These are phyloP conservation scores for Ammodytes marinus DNA, from an alignment of 2,113 vertebrate species.

Conservation along the genomic window DNA sequence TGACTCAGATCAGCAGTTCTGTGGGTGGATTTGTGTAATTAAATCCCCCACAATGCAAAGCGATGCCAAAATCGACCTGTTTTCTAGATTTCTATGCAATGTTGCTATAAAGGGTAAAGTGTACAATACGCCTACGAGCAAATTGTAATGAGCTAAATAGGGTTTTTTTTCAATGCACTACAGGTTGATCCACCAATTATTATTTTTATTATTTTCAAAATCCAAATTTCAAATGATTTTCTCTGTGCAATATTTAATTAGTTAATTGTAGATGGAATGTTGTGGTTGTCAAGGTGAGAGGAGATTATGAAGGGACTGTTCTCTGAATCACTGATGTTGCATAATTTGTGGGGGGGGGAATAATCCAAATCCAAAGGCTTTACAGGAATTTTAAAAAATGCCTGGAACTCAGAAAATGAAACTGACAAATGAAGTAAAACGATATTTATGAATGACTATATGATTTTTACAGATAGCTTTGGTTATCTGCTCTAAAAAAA, in stretches of 20 bases:
- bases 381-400: conserved; percentile 31
- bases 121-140: not conserved
- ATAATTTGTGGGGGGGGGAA: conserved; percentile 5
- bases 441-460: conserved; percentile 5
- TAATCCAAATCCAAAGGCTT: conserved; percentile 32
- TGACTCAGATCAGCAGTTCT: conserved; percentile 23
- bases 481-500: conserved; percentile 28
- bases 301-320: conserved; percentile 37
- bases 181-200: conserved; percentile 47
- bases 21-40: not conserved
- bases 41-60: conserved; percentile 49
- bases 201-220: not conserved
- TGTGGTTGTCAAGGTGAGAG: conserved; percentile 43
- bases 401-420: conserved; percentile 16
- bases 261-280: conserved; percentile 29
- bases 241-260: conserved; percentile 66
- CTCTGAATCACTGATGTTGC: conserved; percentile 48
- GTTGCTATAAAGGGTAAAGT: conserved; percentile 8
- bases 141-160: conserved; percentile 2
- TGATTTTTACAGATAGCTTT: not conserved
- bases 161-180: conserved; percentile 42
- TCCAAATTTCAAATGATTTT: conserved; percentile 47
- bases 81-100: conserved; percentile 40
- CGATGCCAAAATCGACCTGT: conserved; percentile 66
- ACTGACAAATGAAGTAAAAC: not conserved